A percentile compares a stretch with the other conserved stretches of the same genome.
phyloP scores from a whole-genome alignment of 1,140 invertebrate species.

The Drosophila tristis region DNA sequence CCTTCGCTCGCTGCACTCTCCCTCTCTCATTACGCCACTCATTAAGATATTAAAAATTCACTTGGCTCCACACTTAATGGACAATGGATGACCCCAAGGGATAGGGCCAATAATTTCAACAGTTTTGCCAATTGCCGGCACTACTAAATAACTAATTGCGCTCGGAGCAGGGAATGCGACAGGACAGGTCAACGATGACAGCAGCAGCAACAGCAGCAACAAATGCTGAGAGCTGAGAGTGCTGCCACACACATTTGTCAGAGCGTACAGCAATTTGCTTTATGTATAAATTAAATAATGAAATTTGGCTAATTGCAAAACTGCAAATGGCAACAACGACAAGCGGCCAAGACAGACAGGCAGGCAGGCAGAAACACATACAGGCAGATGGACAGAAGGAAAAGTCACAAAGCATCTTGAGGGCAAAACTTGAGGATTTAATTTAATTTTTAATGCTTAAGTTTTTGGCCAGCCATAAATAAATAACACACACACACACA shows the following conservation, averaged over 20 bases:
- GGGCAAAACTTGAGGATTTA: conserved; percentile 55
- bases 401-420: conserved; percentile 40
- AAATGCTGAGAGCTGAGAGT: background rate
- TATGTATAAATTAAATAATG: conserved; percentile 70
- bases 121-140: conserved; percentile 47
- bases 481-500: conserved; percentile 37
- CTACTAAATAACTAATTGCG: conserved; percentile 75
- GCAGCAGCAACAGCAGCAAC: conserved; percentile 22
- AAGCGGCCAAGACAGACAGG: background rate
- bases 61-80: conserved; percentile 42
- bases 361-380: background rate
- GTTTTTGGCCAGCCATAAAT: conserved; percentile 64
- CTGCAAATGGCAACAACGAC: conserved; percentile 18
- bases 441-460: conserved; percentile 80
- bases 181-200: conserved; percentile 37
- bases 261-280: conserved; percentile 36
- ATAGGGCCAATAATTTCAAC: conserved; percentile 42
- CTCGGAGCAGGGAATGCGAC: background rate
- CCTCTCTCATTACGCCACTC: conserved; percentile 29
- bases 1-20: no score
- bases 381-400: conserved; percentile 19
- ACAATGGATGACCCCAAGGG: conserved; percentile 21
- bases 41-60: conserved; percentile 47
- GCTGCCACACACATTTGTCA: conserved; percentile 42
- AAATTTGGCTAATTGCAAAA: conserved; percentile 72